Base-by-base conservation (phyloP, 2,888 invertebrate genomes). In the Clanis bilineata region DNA sequence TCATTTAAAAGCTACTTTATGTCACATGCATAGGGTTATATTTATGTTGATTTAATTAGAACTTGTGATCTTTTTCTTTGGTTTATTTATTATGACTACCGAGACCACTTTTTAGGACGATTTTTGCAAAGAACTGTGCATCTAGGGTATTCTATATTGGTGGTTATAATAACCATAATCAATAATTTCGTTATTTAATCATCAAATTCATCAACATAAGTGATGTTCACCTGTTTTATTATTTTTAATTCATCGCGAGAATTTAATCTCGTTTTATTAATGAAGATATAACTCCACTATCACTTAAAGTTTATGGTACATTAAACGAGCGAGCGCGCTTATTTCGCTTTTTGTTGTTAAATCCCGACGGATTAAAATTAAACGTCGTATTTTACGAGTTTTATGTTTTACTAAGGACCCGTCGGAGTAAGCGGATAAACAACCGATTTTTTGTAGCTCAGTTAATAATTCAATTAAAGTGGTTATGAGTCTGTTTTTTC, bases 281-380 rank as follows among this genome's bases (percentile, higher is more conserved):
- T 66, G 25, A 64, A 61, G 56, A 64, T 36, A 68, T 64, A 62
- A 62, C 44, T 58, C 41, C 47, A 68, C 65, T 68, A 67, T 63
- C 62, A 63, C 61, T 62, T 65, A 59, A 64, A 60, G 55, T 75
- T 71, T 69, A 74, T 69, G 61, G 57, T 32, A 56, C 64, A 67
- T 73, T 67, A 75, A 73, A 68, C 56, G 62, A 57, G 59, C 59
- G 62, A 63, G 51, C 28, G 62, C 64, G 65, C 63, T 66, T 67
- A 67, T 73, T 70, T 66, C 51, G 63, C 73, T 68, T 61, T 68
- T 66, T 70, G 63, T 65, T 62, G 65, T 43, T 66, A 74, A 74
- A 65, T 70, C 63, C 62, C 60, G 23, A 54, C 38, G 64, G 69
- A 74, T 77, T 71, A 70, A 76, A 73, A 74, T 76, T 67, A 71